These are phyloP conservation scores for Mus spicilegus DNA, from an alignment of 2,113 vertebrate species.

Conservation along the genomic window DNA sequence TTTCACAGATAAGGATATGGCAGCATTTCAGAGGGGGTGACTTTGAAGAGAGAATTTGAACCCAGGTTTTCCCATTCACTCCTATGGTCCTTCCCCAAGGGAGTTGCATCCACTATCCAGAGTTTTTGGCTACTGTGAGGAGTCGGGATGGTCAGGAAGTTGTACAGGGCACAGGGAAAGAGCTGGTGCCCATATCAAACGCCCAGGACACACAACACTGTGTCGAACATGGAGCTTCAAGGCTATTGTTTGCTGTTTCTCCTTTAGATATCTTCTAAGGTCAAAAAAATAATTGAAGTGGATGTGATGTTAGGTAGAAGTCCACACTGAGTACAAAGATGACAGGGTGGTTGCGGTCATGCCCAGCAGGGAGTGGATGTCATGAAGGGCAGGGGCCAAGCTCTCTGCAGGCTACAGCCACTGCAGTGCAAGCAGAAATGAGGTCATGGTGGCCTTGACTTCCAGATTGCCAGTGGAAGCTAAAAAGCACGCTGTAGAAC, in stretches of 20 bases:
- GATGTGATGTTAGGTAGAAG: neutral
- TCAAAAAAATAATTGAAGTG: neutral
- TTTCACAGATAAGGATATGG: neutral
- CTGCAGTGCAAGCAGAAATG: neutral
- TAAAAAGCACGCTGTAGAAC: neutral
- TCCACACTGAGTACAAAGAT: rapidly evolving
- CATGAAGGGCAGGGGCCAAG: neutral
- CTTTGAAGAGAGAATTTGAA: neutral
- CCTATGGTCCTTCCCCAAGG: rapidly evolving
- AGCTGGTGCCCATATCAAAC: neutral
- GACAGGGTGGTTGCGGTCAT: rapidly evolving
- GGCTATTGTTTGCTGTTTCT: neutral
- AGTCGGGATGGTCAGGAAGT: rapidly evolving
- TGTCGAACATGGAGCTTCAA: neutral
- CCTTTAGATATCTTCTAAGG: neutral
- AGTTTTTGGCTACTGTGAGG: rapidly evolving
- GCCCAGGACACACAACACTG: too few species aligned
- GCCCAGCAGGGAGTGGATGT: rapidly evolving
- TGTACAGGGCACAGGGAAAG: rapidly evolving
- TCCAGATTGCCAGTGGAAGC: neutral
- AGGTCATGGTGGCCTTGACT: neutral
- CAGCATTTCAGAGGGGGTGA: neutral
- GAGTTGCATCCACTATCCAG: rapidly evolving
- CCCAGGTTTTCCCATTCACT: rapidly evolving
- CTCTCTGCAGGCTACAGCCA: neutral